phyloP scores from a whole-genome alignment of 2,113 vertebrate genomes.

The Meriones unguiculatus region DNA sequence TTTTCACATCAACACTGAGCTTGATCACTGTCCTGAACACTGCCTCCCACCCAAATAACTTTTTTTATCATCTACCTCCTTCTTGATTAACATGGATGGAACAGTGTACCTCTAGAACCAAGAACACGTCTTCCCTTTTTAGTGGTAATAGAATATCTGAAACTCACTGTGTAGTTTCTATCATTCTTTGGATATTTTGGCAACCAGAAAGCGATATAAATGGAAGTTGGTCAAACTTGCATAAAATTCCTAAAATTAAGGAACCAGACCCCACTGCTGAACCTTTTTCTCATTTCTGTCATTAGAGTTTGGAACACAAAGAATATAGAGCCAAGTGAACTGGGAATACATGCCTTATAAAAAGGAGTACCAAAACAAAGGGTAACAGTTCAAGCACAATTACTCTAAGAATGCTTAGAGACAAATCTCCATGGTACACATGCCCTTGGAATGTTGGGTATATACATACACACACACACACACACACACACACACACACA shows the following conservation, averaged over 20 bases:
- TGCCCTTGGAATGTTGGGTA: not conserved
- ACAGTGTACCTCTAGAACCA: too few relatives aligned
- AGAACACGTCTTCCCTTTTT: not conserved
- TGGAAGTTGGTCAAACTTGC: not conserved
- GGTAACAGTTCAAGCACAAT: not conserved
- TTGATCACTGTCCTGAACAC: not conserved
- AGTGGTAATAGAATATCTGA: not conserved
- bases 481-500: too few relatives aligned
- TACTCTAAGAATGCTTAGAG: not conserved
- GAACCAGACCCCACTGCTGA: not conserved
- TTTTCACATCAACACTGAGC: not conserved
- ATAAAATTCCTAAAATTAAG: not conserved
- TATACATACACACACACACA: too few relatives aligned
- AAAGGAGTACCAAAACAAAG: not conserved
- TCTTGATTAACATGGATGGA: not conserved
- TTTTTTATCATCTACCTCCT: not conserved
- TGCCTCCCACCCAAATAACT: not conserved
- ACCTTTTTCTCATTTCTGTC: not conserved
- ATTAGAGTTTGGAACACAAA: not conserved
- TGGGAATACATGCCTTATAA: fast-evolving
- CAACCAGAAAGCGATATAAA: not conserved
- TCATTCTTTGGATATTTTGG: not conserved
- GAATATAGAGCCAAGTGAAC: not conserved
- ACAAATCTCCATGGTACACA: not conserved
- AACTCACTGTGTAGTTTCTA: not conserved